A percentile compares a stretch with the other conserved stretches of the same genome.
phyloP scores from a whole-genome alignment of 2,888 invertebrate species.

The Conops quadrifasciatus region DNA sequence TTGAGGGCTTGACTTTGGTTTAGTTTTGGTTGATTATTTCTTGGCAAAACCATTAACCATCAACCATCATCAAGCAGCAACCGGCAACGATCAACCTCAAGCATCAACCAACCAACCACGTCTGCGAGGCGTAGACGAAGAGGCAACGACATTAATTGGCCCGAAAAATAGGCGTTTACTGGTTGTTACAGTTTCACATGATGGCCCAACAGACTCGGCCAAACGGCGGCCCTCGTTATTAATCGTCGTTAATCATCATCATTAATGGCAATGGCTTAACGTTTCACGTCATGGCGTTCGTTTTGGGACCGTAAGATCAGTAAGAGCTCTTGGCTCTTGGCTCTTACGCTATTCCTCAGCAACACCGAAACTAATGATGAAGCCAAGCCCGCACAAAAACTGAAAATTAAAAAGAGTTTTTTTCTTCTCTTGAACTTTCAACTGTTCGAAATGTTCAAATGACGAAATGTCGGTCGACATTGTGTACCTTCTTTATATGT shows the following conservation, averaged over 20 bases:
- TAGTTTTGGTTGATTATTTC: not conserved
- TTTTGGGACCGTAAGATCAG: no score
- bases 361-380: not conserved
- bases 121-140: not conserved
- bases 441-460: no score
- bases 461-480: no score
- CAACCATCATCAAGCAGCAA: no score
- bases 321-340: no score
- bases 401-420: not conserved
- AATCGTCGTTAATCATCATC: slow-evolving; percentile 7
- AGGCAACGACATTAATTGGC: slow-evolving; percentile 43
- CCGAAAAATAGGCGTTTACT: slow-evolving; percentile 23
- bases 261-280: no score
- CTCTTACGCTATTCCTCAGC: not conserved
- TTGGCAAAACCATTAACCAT: slow-evolving; percentile 19
- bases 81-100: no score
- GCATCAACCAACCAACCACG: no score
- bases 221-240: not conserved
- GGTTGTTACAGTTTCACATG: slow-evolving; percentile 4
- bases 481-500: no score
- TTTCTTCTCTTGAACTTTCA: not conserved
- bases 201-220: not conserved
- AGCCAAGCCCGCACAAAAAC: slow-evolving; percentile 16
- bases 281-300: no score
- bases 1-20: not conserved